Base-by-base conservation (phyloP, 2,888 invertebrate genomes). In the Limenitis camilla region DNA sequence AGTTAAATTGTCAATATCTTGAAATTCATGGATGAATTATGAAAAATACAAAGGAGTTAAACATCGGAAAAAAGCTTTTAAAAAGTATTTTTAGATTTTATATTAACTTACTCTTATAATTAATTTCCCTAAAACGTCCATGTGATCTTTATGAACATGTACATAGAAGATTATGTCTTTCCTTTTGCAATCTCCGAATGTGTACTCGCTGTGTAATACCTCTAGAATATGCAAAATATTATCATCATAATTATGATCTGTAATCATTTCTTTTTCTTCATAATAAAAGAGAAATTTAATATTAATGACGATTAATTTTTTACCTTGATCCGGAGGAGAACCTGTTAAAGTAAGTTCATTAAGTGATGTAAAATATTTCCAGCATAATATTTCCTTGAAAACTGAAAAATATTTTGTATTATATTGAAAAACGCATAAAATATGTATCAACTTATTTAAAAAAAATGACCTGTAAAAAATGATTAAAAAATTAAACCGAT, bases 51-150 rank as follows among this genome's bases (percentile, higher is more conserved):
- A n/a, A n/a, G n/a, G n/a, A n/a, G n/a, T n/a, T n/a, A n/a, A n/a
- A n/a, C n/a, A n/a, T n/a, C n/a, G n/a, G n/a, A n/a, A n/a, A n/a
- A n/a, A n/a, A n/a, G n/a, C n/a, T n/a, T n/a, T n/a, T n/a, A n/a
- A n/a, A n/a, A 0, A 35, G 10, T n/a, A 35, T 35, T 6, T 9
- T 5, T 6, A n/a, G 29, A 5, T 9, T 7, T 1, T 35, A n/a
- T 33, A 42, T 8, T 6, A 33, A 69, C 75, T 70, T 61, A 81
- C 81, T 56, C 81, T 69, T 2, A 78, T 36, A 36, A 81, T 76
- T 7, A 69, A 1, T 68, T 80, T 81, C 11, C 80, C 80, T 19
- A 77, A 43, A 2, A 81, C 52, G 10, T 74, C 67, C 50, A 76
- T 58, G 39, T 74, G 73, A 36, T 76, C 67, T 31, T 74, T 49